Evolutionary conservation across 2,888 invertebrate genomes (phyloP), one percentile per base, ranked within the genome.

Genomic region (Himalopsyche japonica): DNA sequence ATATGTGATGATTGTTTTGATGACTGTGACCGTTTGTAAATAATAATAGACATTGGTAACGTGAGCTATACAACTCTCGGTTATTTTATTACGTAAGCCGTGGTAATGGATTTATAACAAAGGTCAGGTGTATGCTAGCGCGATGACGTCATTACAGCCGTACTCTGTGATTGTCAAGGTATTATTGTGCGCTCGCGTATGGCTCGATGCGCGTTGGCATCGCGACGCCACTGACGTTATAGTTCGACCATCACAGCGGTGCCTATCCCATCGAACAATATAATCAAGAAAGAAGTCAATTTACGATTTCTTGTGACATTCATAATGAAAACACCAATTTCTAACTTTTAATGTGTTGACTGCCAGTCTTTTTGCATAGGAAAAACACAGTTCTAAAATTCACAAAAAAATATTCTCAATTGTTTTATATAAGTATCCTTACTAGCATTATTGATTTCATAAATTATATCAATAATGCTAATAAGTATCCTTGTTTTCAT

Each of bases 51-150:
- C 6, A 20, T 20, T 10, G 27, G 10, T 12, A 78, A 34, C 34
- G 43, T 37, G n/a, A 15, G 10, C 2, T 37, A 43, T 77, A 70
- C 37, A 37, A 18, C 64, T 81, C 70, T 64, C 80, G 27, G 24
- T 64, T 76, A 47, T 34, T 64, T 15, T 84, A 81, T 84, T 85
- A 85, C 85, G 86, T 84, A 82, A 82, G 43, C 80, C 81, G 37
- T 77, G 83, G 80, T 84, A 86, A 86, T 86, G 84, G 86, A 85
- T 85, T 85, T 83, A 57, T 43, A 83, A 82, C 85, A 85, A 86
- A 85, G 86, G 86, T 86, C 86, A 86, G 84, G 84, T 84, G 81
- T 76, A 82, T 79, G n/a, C 81, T 79, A 64, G 76, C 37, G 49
- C 20, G 77, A 77, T 43, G 77, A 37, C 77, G 43, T 43, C 37